phyloP scores from a whole-genome alignment of 2,113 vertebrate genomes.

The Pteronura brasiliensis region DNA sequence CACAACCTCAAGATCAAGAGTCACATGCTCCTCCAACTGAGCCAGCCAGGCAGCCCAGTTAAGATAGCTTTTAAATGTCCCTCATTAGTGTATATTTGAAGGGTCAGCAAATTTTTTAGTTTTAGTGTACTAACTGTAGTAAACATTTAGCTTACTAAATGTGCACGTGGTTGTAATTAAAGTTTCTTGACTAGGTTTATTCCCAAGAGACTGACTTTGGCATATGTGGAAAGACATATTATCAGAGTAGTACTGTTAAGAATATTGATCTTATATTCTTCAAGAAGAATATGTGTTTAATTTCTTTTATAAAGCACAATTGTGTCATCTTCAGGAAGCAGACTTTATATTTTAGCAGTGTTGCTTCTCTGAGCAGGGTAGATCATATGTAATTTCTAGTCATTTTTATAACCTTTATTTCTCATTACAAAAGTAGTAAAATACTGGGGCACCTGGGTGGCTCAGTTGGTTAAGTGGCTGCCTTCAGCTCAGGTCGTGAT shows the following conservation, averaged over 20 bases:
- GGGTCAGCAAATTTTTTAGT: neutral
- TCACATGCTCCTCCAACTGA: neutral
- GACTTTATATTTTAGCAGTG: neutral
- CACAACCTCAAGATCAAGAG: neutral
- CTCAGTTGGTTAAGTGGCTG: no score
- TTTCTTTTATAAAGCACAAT: no score
- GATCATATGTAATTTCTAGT: neutral
- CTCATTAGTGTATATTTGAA: conserved; percentile 22
- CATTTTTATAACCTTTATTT: neutral
- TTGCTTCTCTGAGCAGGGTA: neutral
- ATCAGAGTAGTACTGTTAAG: no score
- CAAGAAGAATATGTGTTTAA: no score
- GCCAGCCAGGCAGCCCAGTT: neutral
- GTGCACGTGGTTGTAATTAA: neutral
- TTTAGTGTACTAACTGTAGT: neutral
- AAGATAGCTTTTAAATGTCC: neutral
- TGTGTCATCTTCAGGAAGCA: neutral
- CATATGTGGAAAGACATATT: no score
- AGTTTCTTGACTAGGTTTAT: neutral
- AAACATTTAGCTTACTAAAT: neutral
- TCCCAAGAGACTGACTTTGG: neutral
- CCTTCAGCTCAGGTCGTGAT: no score
- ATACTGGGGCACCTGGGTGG: neutral
- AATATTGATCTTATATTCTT: no score
- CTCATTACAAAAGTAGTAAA: neutral